Percentiles rank a stretch among this genome's conserved stretches.
phyloP scores from a whole-genome alignment of 23 tunicate species.

The Botrylloides violaceus region DNA sequence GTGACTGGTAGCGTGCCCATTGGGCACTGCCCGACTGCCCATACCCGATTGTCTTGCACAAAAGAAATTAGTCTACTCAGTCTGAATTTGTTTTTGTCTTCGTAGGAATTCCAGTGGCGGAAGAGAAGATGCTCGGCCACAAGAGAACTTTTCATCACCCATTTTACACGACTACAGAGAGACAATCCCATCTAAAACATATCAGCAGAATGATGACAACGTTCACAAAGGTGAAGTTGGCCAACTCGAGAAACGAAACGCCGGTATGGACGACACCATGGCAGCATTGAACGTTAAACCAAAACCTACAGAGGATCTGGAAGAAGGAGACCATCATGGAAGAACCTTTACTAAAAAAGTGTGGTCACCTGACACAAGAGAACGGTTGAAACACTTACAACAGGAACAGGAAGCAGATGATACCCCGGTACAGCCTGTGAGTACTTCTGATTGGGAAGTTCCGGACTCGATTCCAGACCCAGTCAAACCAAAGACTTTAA shows the following conservation, averaged over 20 bases:
- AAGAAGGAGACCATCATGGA: background rate
- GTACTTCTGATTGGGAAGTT: too few species aligned
- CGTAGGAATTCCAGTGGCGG: background rate
- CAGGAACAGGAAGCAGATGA: slow-evolving; percentile 6
- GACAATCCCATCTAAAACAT: background rate
- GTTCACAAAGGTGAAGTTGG: background rate
- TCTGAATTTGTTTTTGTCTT: too few species aligned
- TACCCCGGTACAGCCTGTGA: too few species aligned
- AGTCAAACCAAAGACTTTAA: too few species aligned
- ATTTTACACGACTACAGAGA: background rate
- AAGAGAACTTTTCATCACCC: background rate
- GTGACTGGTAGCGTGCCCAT: too few species aligned
- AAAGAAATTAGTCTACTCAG: too few species aligned
- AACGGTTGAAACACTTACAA: slow-evolving; percentile 6
- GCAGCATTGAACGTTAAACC: slow-evolving; percentile 36
- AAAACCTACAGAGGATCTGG: background rate
- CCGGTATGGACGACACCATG: slow-evolving; percentile 43
- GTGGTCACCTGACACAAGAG: slow-evolving; percentile 17
- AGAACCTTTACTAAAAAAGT: slow-evolving; percentile 15
- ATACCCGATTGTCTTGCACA: too few species aligned
- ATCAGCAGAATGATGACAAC: background rate
- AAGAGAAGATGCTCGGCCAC: background rate
- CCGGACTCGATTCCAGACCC: too few species aligned
- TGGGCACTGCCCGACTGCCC: too few species aligned
- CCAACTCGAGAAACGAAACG: background rate